These are phyloP conservation scores for Acanthosepion pharaonis DNA, from an alignment of 2,888 invertebrate species.

Conservation along the genomic window DNA sequence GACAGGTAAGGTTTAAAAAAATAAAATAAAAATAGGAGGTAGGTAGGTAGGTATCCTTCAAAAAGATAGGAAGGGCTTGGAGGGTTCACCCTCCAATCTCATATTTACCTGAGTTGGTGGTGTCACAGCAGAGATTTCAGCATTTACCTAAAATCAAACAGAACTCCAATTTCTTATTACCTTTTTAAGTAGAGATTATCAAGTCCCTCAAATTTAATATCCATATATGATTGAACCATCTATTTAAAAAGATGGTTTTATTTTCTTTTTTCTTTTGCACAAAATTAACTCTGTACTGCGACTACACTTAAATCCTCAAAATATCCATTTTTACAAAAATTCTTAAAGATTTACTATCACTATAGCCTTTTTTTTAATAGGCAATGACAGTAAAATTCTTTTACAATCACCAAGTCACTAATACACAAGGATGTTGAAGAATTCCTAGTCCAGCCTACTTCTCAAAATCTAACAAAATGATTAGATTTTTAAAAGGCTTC, in stretches of 20 bases:
- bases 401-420: not conserved
- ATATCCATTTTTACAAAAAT: not conserved
- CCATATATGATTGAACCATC: not conserved
- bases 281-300: not conserved
- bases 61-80: slow-evolving; percentile 42
- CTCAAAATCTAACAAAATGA: too few relatives aligned
- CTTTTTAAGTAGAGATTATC: not conserved
- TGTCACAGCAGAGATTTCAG: slow-evolving; percentile 45
- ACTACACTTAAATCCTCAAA: not conserved
- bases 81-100: slow-evolving; percentile 43
- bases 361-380: not conserved
- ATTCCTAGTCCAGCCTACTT: too few relatives aligned
- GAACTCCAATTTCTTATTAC: slow-evolving; percentile 45
- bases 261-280: not conserved
- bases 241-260: not conserved
- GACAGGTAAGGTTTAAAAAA: slow-evolving; percentile 42
- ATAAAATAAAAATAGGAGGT: too few relatives aligned
- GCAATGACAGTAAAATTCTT: not conserved
- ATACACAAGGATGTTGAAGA: not conserved
- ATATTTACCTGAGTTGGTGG: slow-evolving; percentile 46
- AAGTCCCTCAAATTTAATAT: not conserved
- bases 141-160: slow-evolving; percentile 44
- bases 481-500: too few relatives aligned
- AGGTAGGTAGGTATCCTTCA: slow-evolving; percentile 45
- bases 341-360: not conserved